These are phyloP conservation scores for Scaptomyza pallida DNA, from an alignment of 1,140 invertebrate species.

Conservation along the genomic window DNA sequence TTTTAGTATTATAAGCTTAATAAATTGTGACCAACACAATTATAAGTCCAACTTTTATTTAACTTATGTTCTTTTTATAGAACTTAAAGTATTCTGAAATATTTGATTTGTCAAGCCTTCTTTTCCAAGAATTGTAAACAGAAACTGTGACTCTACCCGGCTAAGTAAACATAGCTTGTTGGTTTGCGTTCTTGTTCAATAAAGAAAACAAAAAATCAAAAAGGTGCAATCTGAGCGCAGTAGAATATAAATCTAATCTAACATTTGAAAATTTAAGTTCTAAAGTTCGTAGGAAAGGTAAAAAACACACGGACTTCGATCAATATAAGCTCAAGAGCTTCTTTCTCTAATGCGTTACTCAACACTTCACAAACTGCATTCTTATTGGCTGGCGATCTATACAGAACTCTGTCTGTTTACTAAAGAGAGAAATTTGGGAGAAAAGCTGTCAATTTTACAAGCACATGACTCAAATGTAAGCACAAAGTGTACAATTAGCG, in stretches of 20 bases:
- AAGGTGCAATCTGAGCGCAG: too few species aligned
- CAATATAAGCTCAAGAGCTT: too few species aligned
- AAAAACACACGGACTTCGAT: too few species aligned
- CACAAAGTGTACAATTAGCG: not conserved
- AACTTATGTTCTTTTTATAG: not conserved
- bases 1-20: not conserved
- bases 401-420: constrained; percentile 9
- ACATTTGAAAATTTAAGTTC: too few species aligned
- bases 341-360: not conserved
- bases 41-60: not conserved
- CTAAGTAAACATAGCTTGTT: not conserved
- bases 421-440: constrained; percentile 2
- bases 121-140: not conserved
- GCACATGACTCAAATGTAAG: not conserved
- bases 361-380: not conserved
- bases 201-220: too few species aligned
- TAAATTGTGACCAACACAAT: not conserved
- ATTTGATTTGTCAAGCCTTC: too few species aligned
- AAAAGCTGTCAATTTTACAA: not conserved
- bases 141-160: not conserved
- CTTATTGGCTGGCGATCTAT: not conserved
- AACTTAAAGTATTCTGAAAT: not conserved
- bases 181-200: too few species aligned
- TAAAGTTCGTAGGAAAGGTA: too few species aligned
- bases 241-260: too few species aligned